Evolutionary conservation across 2,113 vertebrate genomes (phyloP), one percentile per base, ranked within the genome.

Genomic region (Corydoras sp.): DNA sequence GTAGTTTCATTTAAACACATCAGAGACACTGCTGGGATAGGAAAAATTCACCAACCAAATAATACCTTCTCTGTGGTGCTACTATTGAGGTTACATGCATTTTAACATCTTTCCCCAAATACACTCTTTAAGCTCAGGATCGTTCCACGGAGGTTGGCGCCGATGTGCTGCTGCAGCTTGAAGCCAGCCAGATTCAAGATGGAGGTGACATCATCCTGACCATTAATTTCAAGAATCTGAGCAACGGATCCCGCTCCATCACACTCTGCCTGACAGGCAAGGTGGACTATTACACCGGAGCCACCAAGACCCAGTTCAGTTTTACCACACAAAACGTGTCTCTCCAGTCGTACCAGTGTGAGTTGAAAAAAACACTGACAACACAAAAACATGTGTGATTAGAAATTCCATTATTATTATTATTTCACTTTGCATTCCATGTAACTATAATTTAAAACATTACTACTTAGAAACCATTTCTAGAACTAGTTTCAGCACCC

Each of bases 201-300:
- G 91, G 91, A 7, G 79, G 84, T 3, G 86, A 92, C 65, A 83
- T 97, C 50, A 84, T 79, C 59, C 76, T 97, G 79, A 83, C n/a
- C 9, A 58, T 93, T 75, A 88, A 76, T 24, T 87, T 95, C 82
- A 85, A 69, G 58, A 98, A 93, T 83, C 79, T 62, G 1, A 81
- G 81, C 15, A 31, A 13, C 1, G 60, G 71, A 13, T 3, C 0
- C 2, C 85, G 82, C 29, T 89, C 68, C 0, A n/a, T 87, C 7
- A 62, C 72, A 0, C 73, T 86, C 7, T 84, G 85, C 66, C 75
- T 96, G 65, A 83, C 85, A 0, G 88, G 87, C 32, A 89, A 83
- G 9, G 78, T 92, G 18, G 75, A 86, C 51, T 94, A 90, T 85
- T 98, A 98, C 71, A 97, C 95, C 0, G 95, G 94, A 1, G 89